Evolutionary conservation across 2,888 invertebrate genomes (phyloP).

Genomic region (Trissoscelio sp.): DNA sequence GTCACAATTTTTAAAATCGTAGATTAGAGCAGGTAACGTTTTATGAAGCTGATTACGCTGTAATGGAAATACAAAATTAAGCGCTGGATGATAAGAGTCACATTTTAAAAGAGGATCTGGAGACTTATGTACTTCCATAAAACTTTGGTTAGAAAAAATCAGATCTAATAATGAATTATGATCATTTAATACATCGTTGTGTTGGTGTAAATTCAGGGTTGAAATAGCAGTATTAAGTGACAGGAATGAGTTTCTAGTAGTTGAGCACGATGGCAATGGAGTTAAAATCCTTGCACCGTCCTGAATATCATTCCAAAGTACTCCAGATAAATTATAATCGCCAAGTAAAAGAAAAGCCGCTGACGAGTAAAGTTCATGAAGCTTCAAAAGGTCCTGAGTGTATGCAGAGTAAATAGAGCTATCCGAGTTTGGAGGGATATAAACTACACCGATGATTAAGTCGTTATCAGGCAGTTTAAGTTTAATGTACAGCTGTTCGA

Average conservation of each 20-base stretch:
- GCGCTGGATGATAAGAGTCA: background rate
- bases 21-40: too few relatives aligned
- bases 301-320: background rate
- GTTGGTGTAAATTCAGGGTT: background rate
- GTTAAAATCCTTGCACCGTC: background rate
- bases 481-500: background rate
- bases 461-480: background rate
- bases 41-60: too few relatives aligned
- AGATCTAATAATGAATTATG: background rate
- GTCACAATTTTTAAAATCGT: constrained; percentile 6
- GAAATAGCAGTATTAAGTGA: background rate
- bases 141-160: background rate
- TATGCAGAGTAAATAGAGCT: background rate
- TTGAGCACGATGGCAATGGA: background rate
- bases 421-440: background rate
- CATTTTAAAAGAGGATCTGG: background rate
- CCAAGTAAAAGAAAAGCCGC: background rate
- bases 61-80: too few relatives aligned
- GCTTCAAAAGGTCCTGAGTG: background rate
- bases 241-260: background rate
- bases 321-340: background rate
- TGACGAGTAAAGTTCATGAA: background rate
- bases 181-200: background rate
- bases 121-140: background rate
- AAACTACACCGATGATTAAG: background rate